These are phyloP conservation scores for Dromococcyx pavoninus DNA, from an alignment of 2,797 vertebrate species.

Conservation along the genomic window DNA sequence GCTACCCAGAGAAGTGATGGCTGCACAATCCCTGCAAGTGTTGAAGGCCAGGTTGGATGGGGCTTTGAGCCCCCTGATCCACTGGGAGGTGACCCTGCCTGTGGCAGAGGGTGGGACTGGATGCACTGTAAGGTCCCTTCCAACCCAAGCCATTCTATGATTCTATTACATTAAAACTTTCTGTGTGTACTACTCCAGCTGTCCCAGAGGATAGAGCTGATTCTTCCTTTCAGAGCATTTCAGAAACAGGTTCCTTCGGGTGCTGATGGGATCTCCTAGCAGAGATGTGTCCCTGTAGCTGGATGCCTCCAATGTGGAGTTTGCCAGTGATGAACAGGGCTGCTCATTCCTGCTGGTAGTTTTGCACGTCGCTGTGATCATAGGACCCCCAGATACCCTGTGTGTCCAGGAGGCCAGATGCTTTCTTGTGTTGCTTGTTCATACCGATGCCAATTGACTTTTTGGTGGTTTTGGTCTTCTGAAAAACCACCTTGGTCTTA, in stretches of 20 bases:
- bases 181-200: neutral
- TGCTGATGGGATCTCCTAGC: neutral
- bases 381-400: neutral
- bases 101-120: too few species aligned
- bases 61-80: too few species aligned
- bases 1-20: too few species aligned
- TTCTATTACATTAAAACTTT: neutral
- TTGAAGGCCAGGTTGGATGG: too few species aligned
- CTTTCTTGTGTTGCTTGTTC: neutral
- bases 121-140: too few species aligned
- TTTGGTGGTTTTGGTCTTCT: neutral
- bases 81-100: too few species aligned
- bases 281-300: neutral
- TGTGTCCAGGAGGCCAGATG: neutral
- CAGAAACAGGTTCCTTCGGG: neutral
- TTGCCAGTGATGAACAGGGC: neutral
- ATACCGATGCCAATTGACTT: neutral
- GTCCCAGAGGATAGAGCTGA: neutral
- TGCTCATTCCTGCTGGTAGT: neutral
- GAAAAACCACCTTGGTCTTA: neutral
- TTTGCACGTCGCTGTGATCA: accelerated
- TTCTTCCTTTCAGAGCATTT: neutral
- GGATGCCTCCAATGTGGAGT: neutral
- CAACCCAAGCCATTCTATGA: too few species aligned
- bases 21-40: too few species aligned